Evolutionary conservation across 2,797 vertebrate genomes (phyloP).

Genomic region (Sebastes flavidus): DNA sequence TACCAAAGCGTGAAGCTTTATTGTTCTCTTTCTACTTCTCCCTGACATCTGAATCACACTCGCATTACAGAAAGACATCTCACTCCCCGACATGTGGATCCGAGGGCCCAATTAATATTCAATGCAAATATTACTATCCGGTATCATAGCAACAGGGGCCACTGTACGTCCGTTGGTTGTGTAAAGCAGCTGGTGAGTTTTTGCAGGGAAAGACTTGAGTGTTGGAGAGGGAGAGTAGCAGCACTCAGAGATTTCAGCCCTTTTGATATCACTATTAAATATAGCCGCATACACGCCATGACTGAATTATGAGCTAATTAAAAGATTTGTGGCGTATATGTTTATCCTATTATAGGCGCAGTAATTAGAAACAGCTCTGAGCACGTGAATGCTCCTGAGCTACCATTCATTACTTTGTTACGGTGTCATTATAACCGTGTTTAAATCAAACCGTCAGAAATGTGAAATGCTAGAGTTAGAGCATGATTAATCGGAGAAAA

Average conservation of each 20-base stretch:
- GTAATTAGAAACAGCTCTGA: slow-evolving; percentile 25
- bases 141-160: slow-evolving; percentile 83
- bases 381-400: not conserved
- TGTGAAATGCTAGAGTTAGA: not conserved
- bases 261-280: slow-evolving; percentile 31
- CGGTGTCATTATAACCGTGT: slow-evolving; percentile 11
- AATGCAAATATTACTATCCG: slow-evolving; percentile 76
- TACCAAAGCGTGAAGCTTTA: not conserved
- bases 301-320: slow-evolving; percentile 57
- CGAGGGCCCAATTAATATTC: slow-evolving; percentile 77
- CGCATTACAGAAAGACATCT: slow-evolving; percentile 61
- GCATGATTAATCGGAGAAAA: not conserved
- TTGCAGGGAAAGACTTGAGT: slow-evolving; percentile 33
- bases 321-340: slow-evolving; percentile 21
- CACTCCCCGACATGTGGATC: slow-evolving; percentile 45
- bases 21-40: slow-evolving; percentile 14
- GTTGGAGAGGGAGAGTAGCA: slow-evolving; percentile 26
- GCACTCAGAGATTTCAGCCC: slow-evolving; percentile 11
- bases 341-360: slow-evolving; percentile 21
- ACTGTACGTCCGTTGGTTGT: slow-evolving; percentile 46
- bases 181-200: slow-evolving; percentile 48
- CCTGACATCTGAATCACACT: slow-evolving; percentile 45
- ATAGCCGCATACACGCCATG: not conserved
- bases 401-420: slow-evolving; percentile 18
- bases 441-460: not conserved